Evolutionary conservation across 2,888 invertebrate species (phyloP), one percentile per base, ranked within the genome.

Genomic region (Dendrolimus pini): DNA sequence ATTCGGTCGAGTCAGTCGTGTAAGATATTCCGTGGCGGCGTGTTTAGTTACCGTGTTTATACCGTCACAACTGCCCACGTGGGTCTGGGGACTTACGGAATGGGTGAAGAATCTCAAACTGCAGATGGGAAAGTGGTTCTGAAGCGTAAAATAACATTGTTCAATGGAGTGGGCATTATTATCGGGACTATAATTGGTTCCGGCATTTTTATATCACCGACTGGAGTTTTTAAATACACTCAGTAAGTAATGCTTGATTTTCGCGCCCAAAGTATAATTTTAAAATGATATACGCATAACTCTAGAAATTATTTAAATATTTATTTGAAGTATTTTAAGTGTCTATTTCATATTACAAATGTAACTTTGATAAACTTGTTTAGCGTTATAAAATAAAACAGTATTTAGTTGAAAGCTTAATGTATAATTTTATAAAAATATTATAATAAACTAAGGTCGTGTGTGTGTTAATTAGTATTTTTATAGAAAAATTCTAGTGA

Each of bases 141-240:
- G 63, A 95, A 96, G 88, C 93, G 96, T 61, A 95, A 95, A 90
- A 94, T 97, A 71, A 96, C 96, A 42, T 91, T 97, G 54, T 90
- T 95, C 70, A 96, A 96, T 88, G 97, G 97, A 67, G 96, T 97
- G 41, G 95, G 95, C 41, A 94, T 97, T 61, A 97, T 97, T 72
- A 95, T 97, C 54, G 97, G 97, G 53, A 95, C 95, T 42, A 97
- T 97, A 71, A 95, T 97, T 65, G 98, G 98, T 54, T 93, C 97
- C 61, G 98, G 98, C 57, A 98, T 98, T 70, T 98, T 98, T 82
- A 95, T 98, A 68, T 95, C 97, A 41, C 98, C 97, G n/a, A 95
- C 96, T 65, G 95, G 95, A 67, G 95, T 95, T 63, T 94, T 93
- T 74, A 70, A 80, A 59, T 90, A 93, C 68, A 94, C 94, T 54